A percentile compares a stretch with the other conserved stretches of the same genome.
These are phyloP conservation scores for Liodrosophila aerea DNA, from an alignment of 2,888 invertebrate species.

Conservation along the genomic window DNA sequence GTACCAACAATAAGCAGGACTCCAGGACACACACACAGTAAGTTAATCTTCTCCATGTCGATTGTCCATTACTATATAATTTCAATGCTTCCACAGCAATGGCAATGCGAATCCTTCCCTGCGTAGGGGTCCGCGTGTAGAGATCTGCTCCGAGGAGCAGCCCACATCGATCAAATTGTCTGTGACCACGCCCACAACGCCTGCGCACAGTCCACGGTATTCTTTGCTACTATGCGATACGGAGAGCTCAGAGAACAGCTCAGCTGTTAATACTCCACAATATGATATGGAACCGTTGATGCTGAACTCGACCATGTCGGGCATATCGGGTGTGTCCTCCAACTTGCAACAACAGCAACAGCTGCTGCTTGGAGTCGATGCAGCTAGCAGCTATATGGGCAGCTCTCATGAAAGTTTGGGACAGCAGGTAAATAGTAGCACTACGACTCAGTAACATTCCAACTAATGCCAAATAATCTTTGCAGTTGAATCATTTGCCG, in stretches of 20 bases:
- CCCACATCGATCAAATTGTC: conserved; percentile 66
- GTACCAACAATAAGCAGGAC: conserved; percentile 27
- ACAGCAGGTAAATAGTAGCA: conserved; percentile 63
- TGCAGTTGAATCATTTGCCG: conserved; percentile 51
- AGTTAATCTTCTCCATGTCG: conserved; percentile 9
- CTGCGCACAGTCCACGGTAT: conserved; percentile 81
- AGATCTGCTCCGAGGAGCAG: conserved; percentile 29
- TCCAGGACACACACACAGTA: conserved; percentile 29
- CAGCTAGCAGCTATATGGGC: conserved; percentile 69
- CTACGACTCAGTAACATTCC: neutral
- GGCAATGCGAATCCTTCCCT: conserved; percentile 33
- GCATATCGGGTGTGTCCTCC: conserved; percentile 71
- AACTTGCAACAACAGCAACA: conserved; percentile 77
- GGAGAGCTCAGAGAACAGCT: conserved; percentile 82
- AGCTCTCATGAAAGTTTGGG: conserved; percentile 80
- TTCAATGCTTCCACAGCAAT: conserved; percentile 1
- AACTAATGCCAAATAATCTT: neutral
- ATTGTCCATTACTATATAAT: neutral
- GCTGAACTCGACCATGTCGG: conserved; percentile 75
- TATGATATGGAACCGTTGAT: conserved; percentile 81
- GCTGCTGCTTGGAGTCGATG: conserved; percentile 66
- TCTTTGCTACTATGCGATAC: conserved; percentile 82
- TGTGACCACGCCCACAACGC: conserved; percentile 81
- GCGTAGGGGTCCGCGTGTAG: conserved; percentile 41
- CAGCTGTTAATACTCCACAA: conserved; percentile 82